These are phyloP conservation scores for Albula goreensis DNA, from an alignment of 2,113 vertebrate species.

Conservation along the genomic window DNA sequence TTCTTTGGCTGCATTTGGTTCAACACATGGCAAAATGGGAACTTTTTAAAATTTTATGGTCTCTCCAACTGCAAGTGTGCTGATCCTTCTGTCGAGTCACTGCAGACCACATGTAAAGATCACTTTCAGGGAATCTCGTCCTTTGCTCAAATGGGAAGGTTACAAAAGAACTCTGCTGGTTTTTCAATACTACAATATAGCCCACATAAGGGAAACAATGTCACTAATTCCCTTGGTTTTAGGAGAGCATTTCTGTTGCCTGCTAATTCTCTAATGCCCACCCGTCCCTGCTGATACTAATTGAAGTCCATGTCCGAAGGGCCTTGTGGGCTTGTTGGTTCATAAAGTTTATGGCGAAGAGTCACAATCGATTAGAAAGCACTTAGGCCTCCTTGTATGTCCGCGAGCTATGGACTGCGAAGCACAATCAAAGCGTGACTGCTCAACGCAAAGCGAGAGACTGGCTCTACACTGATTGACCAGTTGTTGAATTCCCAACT, in stretches of 20 bases:
- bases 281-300: conserved; percentile 57
- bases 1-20: no score
- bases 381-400: conserved; percentile 47
- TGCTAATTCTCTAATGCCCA: neutral
- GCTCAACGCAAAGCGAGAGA: conserved; percentile 28
- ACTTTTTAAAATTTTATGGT: no score
- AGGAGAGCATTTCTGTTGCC: neutral
- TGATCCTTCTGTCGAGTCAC: no score
- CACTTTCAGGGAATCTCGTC: no score
- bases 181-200: no score
- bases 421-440: conserved; percentile 44
- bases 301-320: conserved; percentile 64
- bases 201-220: neutral
- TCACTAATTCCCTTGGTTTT: neutral
- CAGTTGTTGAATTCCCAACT: conserved; percentile 31
- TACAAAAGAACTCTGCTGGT: no score
- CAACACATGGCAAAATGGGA: no score
- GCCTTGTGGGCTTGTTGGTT: conserved; percentile 69
- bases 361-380: conserved; percentile 70
- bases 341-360: conserved; percentile 68
- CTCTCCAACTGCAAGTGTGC: no score
- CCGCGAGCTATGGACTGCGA: conserved; percentile 41
- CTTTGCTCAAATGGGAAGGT: no score
- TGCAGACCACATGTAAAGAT: no score
- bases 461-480: conserved; percentile 20